phyloP scores from a whole-genome alignment of 1,140 invertebrate genomes.

The Prorops nasuta region DNA sequence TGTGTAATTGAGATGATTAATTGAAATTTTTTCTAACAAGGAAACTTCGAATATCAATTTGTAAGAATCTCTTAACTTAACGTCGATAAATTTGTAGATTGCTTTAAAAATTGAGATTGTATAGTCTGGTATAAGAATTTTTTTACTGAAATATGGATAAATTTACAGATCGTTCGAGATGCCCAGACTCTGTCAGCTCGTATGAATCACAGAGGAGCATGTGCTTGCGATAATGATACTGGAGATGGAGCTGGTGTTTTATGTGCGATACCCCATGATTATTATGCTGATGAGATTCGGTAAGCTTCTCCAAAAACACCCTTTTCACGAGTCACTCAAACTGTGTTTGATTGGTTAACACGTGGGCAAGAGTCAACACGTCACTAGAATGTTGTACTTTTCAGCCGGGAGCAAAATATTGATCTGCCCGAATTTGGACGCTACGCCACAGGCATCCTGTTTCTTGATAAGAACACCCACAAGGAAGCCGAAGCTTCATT shows the following conservation, averaged over 20 bases:
- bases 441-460: conserved; percentile 96
- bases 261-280: conserved; percentile 92
- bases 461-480: conserved; percentile 82
- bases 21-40: too few relatives aligned
- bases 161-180: conserved; percentile 87
- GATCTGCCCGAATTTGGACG: conserved; percentile 80
- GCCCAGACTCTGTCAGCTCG: conserved; percentile 88
- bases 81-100: too few relatives aligned
- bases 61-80: too few relatives aligned
- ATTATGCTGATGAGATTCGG: conserved; percentile 83
- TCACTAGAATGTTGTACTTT: conserved; percentile 18
- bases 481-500: conserved; percentile 81
- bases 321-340: too few relatives aligned
- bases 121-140: too few relatives aligned
- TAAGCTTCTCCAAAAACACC: conserved; percentile 51
- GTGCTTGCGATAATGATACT: conserved; percentile 97
- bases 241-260: conserved; percentile 97
- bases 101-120: too few relatives aligned
- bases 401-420: conserved; percentile 71
- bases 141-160: too few relatives aligned
- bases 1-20: too few relatives aligned
- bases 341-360: too few relatives aligned
- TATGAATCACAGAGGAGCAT: conserved; percentile 98
- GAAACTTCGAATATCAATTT: too few relatives aligned
- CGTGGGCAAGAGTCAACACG: too few relatives aligned